These are phyloP conservation scores for Dolichomitus sp. DNA, from an alignment of 2,888 invertebrate species.

Conservation along the genomic window DNA sequence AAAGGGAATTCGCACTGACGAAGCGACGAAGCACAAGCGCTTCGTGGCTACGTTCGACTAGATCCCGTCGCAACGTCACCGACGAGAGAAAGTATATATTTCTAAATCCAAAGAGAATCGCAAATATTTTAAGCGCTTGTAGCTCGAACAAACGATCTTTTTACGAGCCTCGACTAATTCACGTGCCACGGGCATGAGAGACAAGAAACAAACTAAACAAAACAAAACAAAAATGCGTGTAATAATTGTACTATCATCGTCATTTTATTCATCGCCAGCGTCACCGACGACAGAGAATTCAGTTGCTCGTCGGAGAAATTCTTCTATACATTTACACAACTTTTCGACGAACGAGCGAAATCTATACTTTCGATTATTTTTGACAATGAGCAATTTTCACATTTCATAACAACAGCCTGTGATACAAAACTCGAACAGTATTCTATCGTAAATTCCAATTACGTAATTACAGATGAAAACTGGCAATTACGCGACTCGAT, in stretches of 20 bases:
- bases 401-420: slow-evolving; percentile 42
- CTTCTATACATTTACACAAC: neutral
- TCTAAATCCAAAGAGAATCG: slow-evolving; percentile 72
- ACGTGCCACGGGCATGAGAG: slow-evolving; percentile 38
- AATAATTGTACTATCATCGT: slow-evolving; percentile 48
- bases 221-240: slow-evolving; percentile 30
- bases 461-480: slow-evolving; percentile 34
- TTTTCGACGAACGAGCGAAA: neutral
- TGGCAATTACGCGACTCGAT: slow-evolving; percentile 5
- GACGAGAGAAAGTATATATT: slow-evolving; percentile 68
- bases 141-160: slow-evolving; percentile 58
- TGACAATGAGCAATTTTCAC: slow-evolving; percentile 7
- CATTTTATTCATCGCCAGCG: slow-evolving; percentile 47
- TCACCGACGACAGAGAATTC: slow-evolving; percentile 29
- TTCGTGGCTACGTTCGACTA: slow-evolving; percentile 34
- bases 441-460: slow-evolving; percentile 54
- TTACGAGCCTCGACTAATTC: slow-evolving; percentile 54
- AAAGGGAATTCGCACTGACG: slow-evolving; percentile 14
- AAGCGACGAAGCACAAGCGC: slow-evolving; percentile 7
- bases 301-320: slow-evolving; percentile 23
- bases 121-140: slow-evolving; percentile 71
- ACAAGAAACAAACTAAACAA: slow-evolving; percentile 3
- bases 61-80: slow-evolving; percentile 38
- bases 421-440: slow-evolving; percentile 62
- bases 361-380: neutral